phyloP scores from a whole-genome alignment of 2,113 vertebrate genomes.

The Xenopus tropicalis region UCB_Xtro_10.0 CM004449.2:102544001-102544500 shows the following conservation, averaged over 20 bases:
- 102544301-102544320: too few species aligned
- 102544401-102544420: too few species aligned
- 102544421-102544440: too few species aligned
- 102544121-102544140: slow-evolving; percentile 63
- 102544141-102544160: slow-evolving; percentile 71
- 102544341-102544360: too few species aligned
- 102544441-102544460: too few species aligned
- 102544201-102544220: slow-evolving; percentile 76
- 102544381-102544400: too few species aligned
- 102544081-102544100: slow-evolving; percentile 75
- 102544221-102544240: neutral
- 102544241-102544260: slow-evolving; percentile 3
- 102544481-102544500: too few species aligned
- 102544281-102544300: too few species aligned
- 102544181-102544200: slow-evolving; percentile 80
- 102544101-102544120: slow-evolving; percentile 72
- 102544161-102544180: slow-evolving; percentile 83
- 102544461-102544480: too few species aligned
- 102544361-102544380: too few species aligned
- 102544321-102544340: too few species aligned
- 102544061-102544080: slow-evolving; percentile 84
- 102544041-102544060: slow-evolving; percentile 70
- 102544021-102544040: slow-evolving; percentile 73
- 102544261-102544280: neutral
- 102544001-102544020: slow-evolving; percentile 78